Evolutionary conservation across 2,888 invertebrate species (phyloP), one percentile per base, ranked within the genome.

Genomic region (Tetranychus piercei): DNA sequence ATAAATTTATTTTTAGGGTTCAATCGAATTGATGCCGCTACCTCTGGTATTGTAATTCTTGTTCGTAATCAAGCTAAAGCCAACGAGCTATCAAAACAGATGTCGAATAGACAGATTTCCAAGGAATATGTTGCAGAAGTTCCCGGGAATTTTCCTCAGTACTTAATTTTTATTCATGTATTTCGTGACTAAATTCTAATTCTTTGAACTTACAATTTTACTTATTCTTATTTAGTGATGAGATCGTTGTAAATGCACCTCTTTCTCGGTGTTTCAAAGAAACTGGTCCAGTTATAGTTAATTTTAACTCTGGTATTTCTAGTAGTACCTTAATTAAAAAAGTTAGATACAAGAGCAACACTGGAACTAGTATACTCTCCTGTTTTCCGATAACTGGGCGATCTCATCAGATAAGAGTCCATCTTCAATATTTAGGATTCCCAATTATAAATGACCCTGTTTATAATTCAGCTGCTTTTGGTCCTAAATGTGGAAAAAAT

Each of bases 361-460:
- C 89, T 3, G 89, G 88, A 81, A 90, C 92, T 0, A 96, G 96
- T 81, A 91, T 96, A 44, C 94, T 99, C 11, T 86, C 91, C 55
- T 96, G 95, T 85, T 89, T 89, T 81, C 97, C 97, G 1, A 89
- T 91, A 81, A 97, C 97, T 1, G 99, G 99, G 1, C 86, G 99
- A 77, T 99, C 97, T 89, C 99, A 99, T 83, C 99, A 99, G 85
- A 99, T 99, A 79, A 87, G 99, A 78, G 95, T 99, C 45, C 99
- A 99, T 84, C 87, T 97, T 77, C 99, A 99, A 84, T 99, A 91
- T 83, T 86, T 99, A 80, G 94, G 97, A 67, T 92, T 90, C 84
- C 99, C 99, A 18, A 97, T 99, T 75, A 90, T 94, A 7, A 97
- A 97, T 82, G 99, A 99, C 83, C 93, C 94, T 0, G 85, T 97